Evolutionary conservation across 2,888 invertebrate species (phyloP), one percentile per base, ranked within the genome.

Genomic region (Spilarctia lutea): DNA sequence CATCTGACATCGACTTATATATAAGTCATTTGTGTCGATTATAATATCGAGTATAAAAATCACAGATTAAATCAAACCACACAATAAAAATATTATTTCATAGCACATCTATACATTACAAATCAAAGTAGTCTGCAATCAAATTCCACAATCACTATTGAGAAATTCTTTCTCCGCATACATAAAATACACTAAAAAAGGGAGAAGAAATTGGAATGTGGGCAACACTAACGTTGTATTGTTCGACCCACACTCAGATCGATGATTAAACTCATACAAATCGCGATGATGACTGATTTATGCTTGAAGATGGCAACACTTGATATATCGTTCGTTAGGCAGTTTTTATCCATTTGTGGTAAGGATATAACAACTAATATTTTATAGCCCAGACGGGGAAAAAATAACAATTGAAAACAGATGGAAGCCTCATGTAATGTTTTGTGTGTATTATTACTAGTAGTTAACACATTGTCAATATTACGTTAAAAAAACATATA

Each of bases 161-260:
- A 45, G 48, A 33, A 68, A 74, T 74, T 71, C 71, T 75, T 75
- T 72, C 75, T 11, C 33, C 45, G 35, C 48, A 68, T 75, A 75
- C 79, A 42, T 82, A 83, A 79, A 83, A 79, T 76, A 73, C 71
- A 74, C 72, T 70, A 74, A 78, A 80, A 81, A 75, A 82, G 77
- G 82, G 68, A 74, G 76, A 79, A 68, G 45, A 72, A 73, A 68
- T 18, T 65, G n/a, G 52, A 68, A 74, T 71, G 60, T 74, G 71
- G 67, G 76, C 73, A 76, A 76, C 68, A 76, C 73, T 56, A 72
- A 71, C 78, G 76, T 85, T 82, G 84, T 83, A 90, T 89, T 91
- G 91, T 91, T 90, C 91, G 82, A 75, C 91, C 91, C 91, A 91
- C 91, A 87, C 88, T 68, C 33, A 87, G 91, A 91, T 91, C 79